Conservation (phyloP, 2,113 vertebrate species). For the Natator depressus region DNA sequence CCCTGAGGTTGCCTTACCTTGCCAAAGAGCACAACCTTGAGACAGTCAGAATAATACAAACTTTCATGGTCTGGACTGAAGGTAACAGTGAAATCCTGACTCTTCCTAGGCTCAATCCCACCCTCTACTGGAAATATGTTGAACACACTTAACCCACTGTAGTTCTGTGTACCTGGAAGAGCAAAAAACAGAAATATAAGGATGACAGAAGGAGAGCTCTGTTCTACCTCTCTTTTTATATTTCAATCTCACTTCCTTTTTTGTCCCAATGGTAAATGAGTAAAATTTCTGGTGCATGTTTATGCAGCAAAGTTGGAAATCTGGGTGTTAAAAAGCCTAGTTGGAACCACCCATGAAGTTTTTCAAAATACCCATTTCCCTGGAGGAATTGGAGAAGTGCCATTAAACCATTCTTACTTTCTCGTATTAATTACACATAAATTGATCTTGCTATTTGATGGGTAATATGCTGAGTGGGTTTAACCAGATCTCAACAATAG, state of each 20-base stretch:
- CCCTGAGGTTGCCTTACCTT: constrained; percentile 77
- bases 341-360: background rate
- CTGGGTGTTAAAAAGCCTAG: background rate
- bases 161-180: constrained; percentile 87
- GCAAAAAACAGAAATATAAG: background rate
- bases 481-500: background rate
- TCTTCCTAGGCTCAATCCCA: constrained; percentile 77
- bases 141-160: constrained; percentile 88
- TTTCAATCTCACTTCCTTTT: background rate
- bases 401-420: background rate
- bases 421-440: background rate
- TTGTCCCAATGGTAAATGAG: background rate
- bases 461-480: background rate
- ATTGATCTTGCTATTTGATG: background rate
- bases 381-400: background rate
- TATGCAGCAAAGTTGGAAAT: constrained; percentile 9
- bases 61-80: constrained; percentile 93
- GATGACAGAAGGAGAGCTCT: background rate
- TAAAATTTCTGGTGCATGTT: background rate
- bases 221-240: background rate
- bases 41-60: constrained; percentile 83
- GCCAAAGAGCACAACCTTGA: constrained; percentile 84
- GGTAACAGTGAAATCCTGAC: constrained; percentile 83
- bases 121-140: constrained; percentile 82
- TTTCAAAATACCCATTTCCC: background rate